Conservation (phyloP, 2,888 invertebrate genomes). For the Ophonus ardosiacus region DNA sequence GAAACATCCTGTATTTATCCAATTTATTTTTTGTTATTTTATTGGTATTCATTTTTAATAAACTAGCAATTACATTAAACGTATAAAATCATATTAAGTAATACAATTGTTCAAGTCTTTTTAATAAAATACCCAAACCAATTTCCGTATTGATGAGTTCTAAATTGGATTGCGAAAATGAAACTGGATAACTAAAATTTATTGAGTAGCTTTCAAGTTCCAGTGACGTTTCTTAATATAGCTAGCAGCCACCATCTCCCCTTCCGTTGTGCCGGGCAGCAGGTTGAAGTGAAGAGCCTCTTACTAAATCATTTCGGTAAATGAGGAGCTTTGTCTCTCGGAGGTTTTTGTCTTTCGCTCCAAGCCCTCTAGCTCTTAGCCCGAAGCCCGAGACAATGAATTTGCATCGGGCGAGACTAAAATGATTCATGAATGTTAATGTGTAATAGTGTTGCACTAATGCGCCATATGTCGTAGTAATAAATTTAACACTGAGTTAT, state of each 20-base stretch:
- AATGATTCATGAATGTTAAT: conserved; percentile 60
- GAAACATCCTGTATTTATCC: no score
- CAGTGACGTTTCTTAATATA: neutral
- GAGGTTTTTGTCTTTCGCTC: conserved; percentile 28
- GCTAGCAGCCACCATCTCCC: neutral
- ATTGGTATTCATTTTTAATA: no score
- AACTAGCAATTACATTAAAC: no score
- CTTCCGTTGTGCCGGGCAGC: neutral
- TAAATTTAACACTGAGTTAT: conserved; percentile 53
- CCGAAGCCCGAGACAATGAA: conserved; percentile 20
- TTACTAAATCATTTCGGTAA: conserved; percentile 34
- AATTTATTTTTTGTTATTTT: no score
- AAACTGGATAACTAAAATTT: neutral
- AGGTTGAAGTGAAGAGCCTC: conserved; percentile 3
- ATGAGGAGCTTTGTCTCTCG: conserved; percentile 43
- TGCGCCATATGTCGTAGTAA: conserved; percentile 38
- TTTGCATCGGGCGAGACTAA: conserved; percentile 29
- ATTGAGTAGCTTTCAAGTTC: neutral
- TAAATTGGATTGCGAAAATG: neutral
- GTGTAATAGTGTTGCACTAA: conserved; percentile 39
- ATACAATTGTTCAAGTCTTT: neutral
- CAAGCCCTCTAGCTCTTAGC: neutral
- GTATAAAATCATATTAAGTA: neutral
- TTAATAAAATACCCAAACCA: neutral
- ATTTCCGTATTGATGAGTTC: neutral